Base-by-base conservation (phyloP, 2,888 invertebrate species). In the Diogma glabrata region DNA sequence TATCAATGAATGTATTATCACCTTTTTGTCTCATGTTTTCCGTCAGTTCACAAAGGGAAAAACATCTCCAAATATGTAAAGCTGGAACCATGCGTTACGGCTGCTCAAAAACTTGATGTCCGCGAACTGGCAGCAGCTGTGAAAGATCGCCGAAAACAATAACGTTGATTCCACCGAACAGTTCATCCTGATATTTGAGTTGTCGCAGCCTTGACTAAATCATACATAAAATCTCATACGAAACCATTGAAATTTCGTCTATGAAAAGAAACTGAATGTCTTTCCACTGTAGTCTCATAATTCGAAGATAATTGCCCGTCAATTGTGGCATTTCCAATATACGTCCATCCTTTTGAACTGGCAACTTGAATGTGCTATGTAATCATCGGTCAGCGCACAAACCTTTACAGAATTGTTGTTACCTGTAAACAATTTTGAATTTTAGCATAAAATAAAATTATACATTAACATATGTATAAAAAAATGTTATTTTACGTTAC, bases 11-110 rank as follows among this genome's bases (percentile, higher is more conserved):
- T 33, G 33, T 33, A 5, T n/a, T n/a, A 8, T 58, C 56, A 61
- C 61, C 61, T 52, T 57, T 58, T 47, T 58, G 57, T 17, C 62
- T 47, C 55, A 59, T 54, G 2, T 54, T 51, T 50, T 5, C 5
- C 12, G 9, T 46, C 20, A 46, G n/a, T 22, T 20, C 49, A 14
- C 12, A 54, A 38, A 49, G 45, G 2, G 24, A 22, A 3, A 46
- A 46, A 9, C n/a, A n/a, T 12, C 26, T 20, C 46, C 46, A 23
- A 22, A 46, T 14, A 46, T 46, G 7, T 19, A 3, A 14, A 12
- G 23, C 46, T 46, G 46, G 24, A 12, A 22, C n/a, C n/a, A 22
- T n/a, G 8, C 22, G n/a, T 12, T 22, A 8, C 4, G 24, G 24
- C 14, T 46, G 46, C 8, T 12, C 20, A 23, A n/a, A n/a, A n/a